Evolutionary conservation across 2,888 invertebrate species (phyloP).

Genomic region (Rhynchonema sp.): DNA sequence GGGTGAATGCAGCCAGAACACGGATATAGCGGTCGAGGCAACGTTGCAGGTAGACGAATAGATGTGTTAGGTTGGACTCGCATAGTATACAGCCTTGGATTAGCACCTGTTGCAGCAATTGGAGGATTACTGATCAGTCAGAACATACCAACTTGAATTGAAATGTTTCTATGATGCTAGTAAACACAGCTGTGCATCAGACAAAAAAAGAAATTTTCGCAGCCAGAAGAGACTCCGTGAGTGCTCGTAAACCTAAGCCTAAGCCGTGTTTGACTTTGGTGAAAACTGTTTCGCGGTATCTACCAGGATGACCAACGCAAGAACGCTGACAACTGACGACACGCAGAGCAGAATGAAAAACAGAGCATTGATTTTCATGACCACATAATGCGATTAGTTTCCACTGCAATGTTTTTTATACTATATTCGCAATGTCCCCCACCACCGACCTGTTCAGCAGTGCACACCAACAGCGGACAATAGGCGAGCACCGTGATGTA

Average conservation of each 20-base stretch:
- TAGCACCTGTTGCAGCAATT: conserved; percentile 36
- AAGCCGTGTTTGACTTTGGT: too few relatives aligned
- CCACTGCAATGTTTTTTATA: too few relatives aligned
- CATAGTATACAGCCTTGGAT: conserved; percentile 48
- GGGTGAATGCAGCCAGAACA: conserved; percentile 17
- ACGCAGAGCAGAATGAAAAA: too few relatives aligned
- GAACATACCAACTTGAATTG: conserved; percentile 2
- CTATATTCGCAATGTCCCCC: too few relatives aligned
- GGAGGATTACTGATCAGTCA: neutral
- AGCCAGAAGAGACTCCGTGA: too few relatives aligned
- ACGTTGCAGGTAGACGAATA: conserved; percentile 39
- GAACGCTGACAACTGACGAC: too few relatives aligned
- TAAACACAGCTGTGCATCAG: neutral
- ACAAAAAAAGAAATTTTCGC: conserved; percentile 14
- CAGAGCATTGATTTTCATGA: too few relatives aligned
- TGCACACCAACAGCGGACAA: conserved; percentile 44
- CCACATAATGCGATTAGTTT: too few relatives aligned
- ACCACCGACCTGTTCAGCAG: neutral
- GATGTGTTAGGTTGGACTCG: conserved; percentile 39
- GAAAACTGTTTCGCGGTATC: too few relatives aligned
- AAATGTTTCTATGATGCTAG: conserved; percentile 13
- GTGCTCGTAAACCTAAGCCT: too few relatives aligned
- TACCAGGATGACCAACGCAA: too few relatives aligned
- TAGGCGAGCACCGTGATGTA: conserved; percentile 55
- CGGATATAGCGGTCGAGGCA: conserved; percentile 43